Evolutionary conservation across 2,888 invertebrate species (phyloP), one percentile per base, ranked within the genome.

Genomic region (Oscheius myriophilus): DNA sequence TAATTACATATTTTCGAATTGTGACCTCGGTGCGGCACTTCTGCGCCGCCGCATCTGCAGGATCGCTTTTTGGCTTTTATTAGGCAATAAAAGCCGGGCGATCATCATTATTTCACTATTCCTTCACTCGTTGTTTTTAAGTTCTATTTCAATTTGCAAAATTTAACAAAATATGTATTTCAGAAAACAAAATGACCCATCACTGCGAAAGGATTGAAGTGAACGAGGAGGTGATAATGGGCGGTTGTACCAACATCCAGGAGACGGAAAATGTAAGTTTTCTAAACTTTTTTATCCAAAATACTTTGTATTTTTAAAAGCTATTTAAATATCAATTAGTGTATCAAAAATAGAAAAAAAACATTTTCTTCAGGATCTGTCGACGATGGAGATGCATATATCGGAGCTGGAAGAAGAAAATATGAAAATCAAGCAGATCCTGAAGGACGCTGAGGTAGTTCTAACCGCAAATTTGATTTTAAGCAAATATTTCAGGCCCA

Each of bases 401-500:
- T 91, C 93, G 79, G 97, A 98, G 90, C 97, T 99, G 94, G 97
- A 98, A 89, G 96, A 97, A 88, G 98, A 98, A 89, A 96, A 97
- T 25, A 95, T 96, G 88, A 97, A 97, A 89, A 90, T 98, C 73
- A 96, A 96, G 88, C 95, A 96, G 88, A 92, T 98, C 90, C 97
- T 98, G 88, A 93, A 92, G 71, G 96, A 97, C 90, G 95, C 96
- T 81, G 96, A 97, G 88, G 95, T 78, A 91, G 92, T 92, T 89
- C 68, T 33, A 69, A 52, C 21, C 68, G 57, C 55, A 33, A 33
- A 33, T 6, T 33, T 33, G 33, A 33, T 33, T 33, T 33, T 33
- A n/a, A n/a, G n/a, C n/a, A n/a, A n/a, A n/a, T 7, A n/a, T 46
- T 46, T 46, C 18, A 52, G 49, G 67, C 46, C 26, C 74, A 75